Percentiles rank a stretch among this genome's conserved stretches.
Evolutionary conservation across 2,888 invertebrate species (phyloP).

Genomic region (Eulithis prunata): DNA sequence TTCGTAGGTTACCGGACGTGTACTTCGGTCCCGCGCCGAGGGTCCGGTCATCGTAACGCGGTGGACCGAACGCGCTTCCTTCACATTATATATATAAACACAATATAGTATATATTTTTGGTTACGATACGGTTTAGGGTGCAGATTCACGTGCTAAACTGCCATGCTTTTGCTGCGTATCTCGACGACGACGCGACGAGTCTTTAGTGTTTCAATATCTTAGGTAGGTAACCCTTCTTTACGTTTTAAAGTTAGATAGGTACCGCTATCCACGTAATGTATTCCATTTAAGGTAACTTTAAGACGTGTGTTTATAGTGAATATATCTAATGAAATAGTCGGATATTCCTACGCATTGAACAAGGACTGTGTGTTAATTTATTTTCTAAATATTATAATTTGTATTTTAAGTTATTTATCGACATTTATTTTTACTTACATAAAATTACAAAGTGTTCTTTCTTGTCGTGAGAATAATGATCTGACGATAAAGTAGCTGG

Average conservation of each 20-base stretch:
- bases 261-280: conserved; percentile 73
- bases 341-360: conserved; percentile 77
- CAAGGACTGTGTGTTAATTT: conserved; percentile 82
- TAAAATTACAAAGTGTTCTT: conserved; percentile 61
- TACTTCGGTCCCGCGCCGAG: conserved; percentile 67
- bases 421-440: conserved; percentile 63
- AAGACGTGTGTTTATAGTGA: conserved; percentile 76
- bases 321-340: conserved; percentile 68
- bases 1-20: conserved; percentile 69
- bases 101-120: conserved; percentile 50
- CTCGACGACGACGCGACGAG: conserved; percentile 73
- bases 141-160: conserved; percentile 79
- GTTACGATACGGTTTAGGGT: conserved; percentile 75
- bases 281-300: conserved; percentile 79
- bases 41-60: conserved; percentile 40
- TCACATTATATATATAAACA: conserved; percentile 57
- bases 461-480: conserved; percentile 64
- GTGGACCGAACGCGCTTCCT: conserved; percentile 60
- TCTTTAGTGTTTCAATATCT: conserved; percentile 63
- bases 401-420: conserved; percentile 80
- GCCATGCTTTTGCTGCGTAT: conserved; percentile 79
- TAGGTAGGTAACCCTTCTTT: conserved; percentile 57
- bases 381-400: conserved; percentile 68
- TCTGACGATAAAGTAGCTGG: conserved; percentile 66
- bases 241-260: conserved; percentile 68